Base-by-base conservation (phyloP, 2,888 invertebrate species). In the Julus scanicus region DNA sequence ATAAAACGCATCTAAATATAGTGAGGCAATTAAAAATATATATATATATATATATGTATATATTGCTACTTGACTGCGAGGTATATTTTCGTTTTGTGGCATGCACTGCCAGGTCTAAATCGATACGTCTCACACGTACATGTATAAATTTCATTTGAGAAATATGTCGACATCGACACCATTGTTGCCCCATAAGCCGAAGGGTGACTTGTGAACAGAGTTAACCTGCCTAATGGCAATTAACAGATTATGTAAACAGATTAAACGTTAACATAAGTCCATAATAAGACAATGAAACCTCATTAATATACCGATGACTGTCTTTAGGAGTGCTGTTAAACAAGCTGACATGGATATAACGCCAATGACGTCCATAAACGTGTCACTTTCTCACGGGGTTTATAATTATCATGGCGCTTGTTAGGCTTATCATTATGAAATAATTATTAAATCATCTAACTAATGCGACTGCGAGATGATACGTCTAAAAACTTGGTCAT, bases 231-330 rank as follows among this genome's bases (percentile, higher is more conserved):
- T 29, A 29, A 71, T 11, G 71, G 71, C 71, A 71, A 71, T 71
- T n/a, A 71, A 63, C 20, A 71, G 29, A 71, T 71, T 71, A 71
- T 71, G 20, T 8, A 71, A 71, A 71, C 71, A 71, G 71, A 71
- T 71, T 71, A 29, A 71, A 8, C 71, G 29, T 71, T 71, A 20
- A 71, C 71, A 71, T 71, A 71, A 71, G 71, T 71, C 71, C 71
- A 71, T 71, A 71, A 29, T 71, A 71, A 29, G 71, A 71, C 71
- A 29, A 71, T 71, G 71, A 71, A 71, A 71, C 71, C 71, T 71
- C 71, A 71, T 71, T 71, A 71, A 71, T 71, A 71, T 71, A 29
- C 20, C 71, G 71, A 71, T 71, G 63, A 63, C 63, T 63, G 63
- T 63, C 63, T n/a, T 63, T 63, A 63, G 29, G 20, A 71, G 71